A percentile compares a stretch with the other conserved stretches of the same genome.
Evolutionary conservation across 1,140 invertebrate species (phyloP).

Genomic region (Mylabris phalerata): DNA sequence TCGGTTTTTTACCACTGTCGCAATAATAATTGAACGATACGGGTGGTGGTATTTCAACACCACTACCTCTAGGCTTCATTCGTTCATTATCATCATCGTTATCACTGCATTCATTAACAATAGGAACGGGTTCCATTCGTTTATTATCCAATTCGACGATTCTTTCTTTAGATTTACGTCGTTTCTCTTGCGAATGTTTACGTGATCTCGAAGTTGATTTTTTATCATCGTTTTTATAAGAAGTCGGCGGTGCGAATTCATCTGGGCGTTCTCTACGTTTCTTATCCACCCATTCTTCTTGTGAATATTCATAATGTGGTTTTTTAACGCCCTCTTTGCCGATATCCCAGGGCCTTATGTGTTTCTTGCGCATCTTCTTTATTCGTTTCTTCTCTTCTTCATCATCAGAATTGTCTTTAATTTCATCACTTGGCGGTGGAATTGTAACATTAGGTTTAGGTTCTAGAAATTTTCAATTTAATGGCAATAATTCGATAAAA

Average conservation of each 20-base stretch:
- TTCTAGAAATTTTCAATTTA: conserved; percentile 33
- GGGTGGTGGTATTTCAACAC: conserved; percentile 56
- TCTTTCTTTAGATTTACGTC: conserved; percentile 36
- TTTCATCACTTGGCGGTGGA: conserved; percentile 45
- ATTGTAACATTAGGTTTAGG: conserved; percentile 44
- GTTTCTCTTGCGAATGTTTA: conserved; percentile 17
- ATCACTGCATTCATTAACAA: conserved; percentile 45
- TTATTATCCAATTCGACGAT: conserved; percentile 17
- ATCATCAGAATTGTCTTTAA: conserved; percentile 36
- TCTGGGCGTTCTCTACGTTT: conserved; percentile 56
- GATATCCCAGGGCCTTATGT: conserved; percentile 62
- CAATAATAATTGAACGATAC: conserved; percentile 56
- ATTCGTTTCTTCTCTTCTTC: conserved; percentile 34
- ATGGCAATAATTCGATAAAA: not conserved
- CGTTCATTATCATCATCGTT: conserved; percentile 24
- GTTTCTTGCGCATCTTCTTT: conserved; percentile 39
- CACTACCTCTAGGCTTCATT: conserved; percentile 31
- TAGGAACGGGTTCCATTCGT: conserved; percentile 39
- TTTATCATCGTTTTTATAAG: conserved; percentile 40
- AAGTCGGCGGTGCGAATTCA: conserved; percentile 60
- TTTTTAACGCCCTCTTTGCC: conserved; percentile 54
- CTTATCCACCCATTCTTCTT: conserved; percentile 74
- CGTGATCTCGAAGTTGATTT: conserved; percentile 5
- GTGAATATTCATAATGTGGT: conserved; percentile 55
- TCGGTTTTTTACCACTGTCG: conserved; percentile 42